These are phyloP conservation scores for Scelioninae gen. 1 DNA, from an alignment of 2,888 invertebrate species.

Conservation along the genomic window DNA sequence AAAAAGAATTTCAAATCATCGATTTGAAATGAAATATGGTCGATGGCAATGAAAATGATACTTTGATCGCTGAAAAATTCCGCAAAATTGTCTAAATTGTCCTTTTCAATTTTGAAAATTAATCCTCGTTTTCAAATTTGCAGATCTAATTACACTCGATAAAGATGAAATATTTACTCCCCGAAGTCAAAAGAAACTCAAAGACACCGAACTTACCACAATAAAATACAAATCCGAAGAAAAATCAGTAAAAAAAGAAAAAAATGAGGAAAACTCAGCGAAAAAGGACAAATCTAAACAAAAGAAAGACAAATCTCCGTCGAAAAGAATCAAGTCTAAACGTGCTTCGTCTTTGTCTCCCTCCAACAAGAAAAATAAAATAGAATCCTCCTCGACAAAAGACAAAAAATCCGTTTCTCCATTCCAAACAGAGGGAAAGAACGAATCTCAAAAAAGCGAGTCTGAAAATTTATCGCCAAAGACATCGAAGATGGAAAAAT, in stretches of 20 bases:
- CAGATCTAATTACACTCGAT: background rate
- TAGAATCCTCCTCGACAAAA: background rate
- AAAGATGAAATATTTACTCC: constrained; percentile 42
- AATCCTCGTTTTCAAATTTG: background rate
- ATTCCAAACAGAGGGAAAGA: background rate
- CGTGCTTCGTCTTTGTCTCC: background rate
- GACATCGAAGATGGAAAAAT: constrained; percentile 15
- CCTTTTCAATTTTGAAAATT: too few species aligned
- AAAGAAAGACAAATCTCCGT: constrained; percentile 29
- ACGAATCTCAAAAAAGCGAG: background rate
- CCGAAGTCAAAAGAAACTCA: background rate
- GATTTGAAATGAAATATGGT: constrained; percentile 26
- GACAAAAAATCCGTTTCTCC: background rate
- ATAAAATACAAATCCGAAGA: constrained; percentile 5
- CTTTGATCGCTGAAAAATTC: constrained; percentile 59
- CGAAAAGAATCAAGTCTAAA: background rate
- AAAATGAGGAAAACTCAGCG: too few species aligned
- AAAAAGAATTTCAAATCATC: background rate
- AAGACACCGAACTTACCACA: background rate
- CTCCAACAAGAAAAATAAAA: background rate
- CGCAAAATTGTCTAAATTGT: background rate
- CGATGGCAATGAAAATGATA: constrained; percentile 57
- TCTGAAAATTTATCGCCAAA: constrained; percentile 26
- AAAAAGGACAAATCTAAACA: background rate
- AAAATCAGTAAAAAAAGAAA: constrained; percentile 15